Base-by-base conservation (phyloP, 2,113 vertebrate genomes). In the Motacilla tschutschensis region DNA sequence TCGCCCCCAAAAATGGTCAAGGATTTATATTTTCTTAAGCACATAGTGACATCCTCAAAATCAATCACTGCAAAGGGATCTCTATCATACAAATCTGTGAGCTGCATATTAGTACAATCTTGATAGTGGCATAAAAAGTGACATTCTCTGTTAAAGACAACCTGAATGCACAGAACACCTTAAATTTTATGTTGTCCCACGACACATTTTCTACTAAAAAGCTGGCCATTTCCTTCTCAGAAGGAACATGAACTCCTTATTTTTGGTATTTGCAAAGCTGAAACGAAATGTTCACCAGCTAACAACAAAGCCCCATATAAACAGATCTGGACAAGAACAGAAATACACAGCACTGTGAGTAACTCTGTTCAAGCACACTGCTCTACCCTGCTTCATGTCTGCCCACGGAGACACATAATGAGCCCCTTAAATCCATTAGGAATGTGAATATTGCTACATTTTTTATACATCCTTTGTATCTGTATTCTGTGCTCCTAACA, bases 1-100 rank as follows among this genome's bases (percentile, higher is more conserved):
- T 88, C 53, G 9, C 86, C 62, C 88, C 20, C 73, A 65, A 40
- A 55, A 88, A 79, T 8, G 25, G 50, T 70, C 70, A 75, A 41
- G 31, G 38, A 2, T 21, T 55, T 59, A 40, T 73, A 91, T 90
- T 87, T 76, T 8, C 40, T 73, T 40, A 41, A 31, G 25, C 18
- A 5, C 41, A 38, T 18, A 93, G 85, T 89, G 81, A 62, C 28
- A 94, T 46, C 78, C 93, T 93, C 92, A 96, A 65, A 95, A 96
- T 93, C 95, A 96, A 96, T 90, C 88, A 94, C 55, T 83, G 75
- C 38, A 88, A 91, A 93, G 71, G 54, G 31, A 93, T 82, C 47
- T 72, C 85, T 17, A 59, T 17, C 36, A 71, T 41, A 87, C 82
- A 93, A 82, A 94, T 43, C 64, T 83, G 65, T 58, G 76, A 93